phyloP scores from a whole-genome alignment of 1,140 invertebrate species.

The Palaemon carinicauda region DNA sequence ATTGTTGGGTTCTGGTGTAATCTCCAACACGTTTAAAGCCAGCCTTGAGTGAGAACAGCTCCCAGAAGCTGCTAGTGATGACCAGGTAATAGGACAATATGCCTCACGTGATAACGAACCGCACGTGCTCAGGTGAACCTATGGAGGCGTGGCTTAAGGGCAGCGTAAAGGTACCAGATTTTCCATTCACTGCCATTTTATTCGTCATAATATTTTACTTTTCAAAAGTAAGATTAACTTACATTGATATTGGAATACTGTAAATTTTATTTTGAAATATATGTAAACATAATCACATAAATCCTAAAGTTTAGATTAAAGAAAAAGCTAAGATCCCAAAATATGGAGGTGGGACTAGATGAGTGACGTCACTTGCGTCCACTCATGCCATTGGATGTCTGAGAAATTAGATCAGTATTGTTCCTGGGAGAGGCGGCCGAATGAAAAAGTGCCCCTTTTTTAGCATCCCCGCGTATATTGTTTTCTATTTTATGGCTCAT shows the following conservation, averaged over 20 bases:
- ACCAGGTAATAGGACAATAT: conserved; percentile 15
- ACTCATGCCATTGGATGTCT: neutral
- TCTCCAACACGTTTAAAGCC: too few species aligned
- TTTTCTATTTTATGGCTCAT: too few species aligned
- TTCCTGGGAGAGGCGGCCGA: neutral
- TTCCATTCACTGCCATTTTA: neutral
- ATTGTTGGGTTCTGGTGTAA: neutral
- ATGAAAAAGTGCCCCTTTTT: neutral
- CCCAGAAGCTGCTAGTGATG: neutral
- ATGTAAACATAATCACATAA: too few species aligned
- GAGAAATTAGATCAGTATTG: neutral
- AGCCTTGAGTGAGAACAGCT: neutral
- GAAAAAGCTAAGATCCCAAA: neutral
- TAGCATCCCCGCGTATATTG: too few species aligned
- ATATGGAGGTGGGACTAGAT: neutral
- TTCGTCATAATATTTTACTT: neutral
- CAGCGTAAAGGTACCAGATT: neutral
- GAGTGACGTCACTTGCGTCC: conserved; percentile 7
- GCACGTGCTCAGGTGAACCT: conserved; percentile 42
- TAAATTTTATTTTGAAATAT: too few species aligned
- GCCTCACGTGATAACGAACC: conserved; percentile 27
- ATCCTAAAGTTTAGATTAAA: neutral
- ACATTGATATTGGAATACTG: too few species aligned
- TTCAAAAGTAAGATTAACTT: too few species aligned
- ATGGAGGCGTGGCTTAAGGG: neutral